phyloP scores from a whole-genome alignment of 2,113 vertebrate species.

The Talpa occidentalis region DNA sequence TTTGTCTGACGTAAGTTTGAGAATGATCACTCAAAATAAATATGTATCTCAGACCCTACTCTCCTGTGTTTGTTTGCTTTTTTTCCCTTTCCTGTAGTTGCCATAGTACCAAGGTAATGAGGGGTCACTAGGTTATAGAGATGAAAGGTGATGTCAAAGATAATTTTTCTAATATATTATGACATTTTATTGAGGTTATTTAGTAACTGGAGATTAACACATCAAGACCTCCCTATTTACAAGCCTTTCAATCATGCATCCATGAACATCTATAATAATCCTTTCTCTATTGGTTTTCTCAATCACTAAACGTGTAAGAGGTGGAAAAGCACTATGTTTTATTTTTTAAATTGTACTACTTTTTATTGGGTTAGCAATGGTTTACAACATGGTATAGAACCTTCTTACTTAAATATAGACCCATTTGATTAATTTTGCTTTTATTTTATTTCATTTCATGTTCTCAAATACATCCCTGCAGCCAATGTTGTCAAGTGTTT shows the following conservation, averaged over 20 bases:
- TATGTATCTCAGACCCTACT: not conserved
- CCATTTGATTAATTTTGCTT: too few species aligned
- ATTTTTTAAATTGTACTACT: too few species aligned
- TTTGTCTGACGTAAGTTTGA: slow-evolving; percentile 32
- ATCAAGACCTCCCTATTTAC: not conserved
- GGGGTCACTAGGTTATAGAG: not conserved
- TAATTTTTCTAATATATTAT: slow-evolving; percentile 37
- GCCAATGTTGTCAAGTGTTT: too few species aligned
- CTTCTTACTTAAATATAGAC: too few species aligned
- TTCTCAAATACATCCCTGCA: too few species aligned
- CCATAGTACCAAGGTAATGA: slow-evolving; percentile 12
- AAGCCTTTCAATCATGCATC: not conserved
- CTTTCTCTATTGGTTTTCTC: not conserved
- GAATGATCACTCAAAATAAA: slow-evolving; percentile 8
- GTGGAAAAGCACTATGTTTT: not conserved
- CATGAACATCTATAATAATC: not conserved
- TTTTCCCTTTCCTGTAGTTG: not conserved
- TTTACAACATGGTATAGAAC: too few species aligned
- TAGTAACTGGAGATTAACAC: slow-evolving; percentile 22
- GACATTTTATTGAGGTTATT: slow-evolving; percentile 9
- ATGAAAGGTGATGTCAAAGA: not conserved
- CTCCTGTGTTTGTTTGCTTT: not conserved
- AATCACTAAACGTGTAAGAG: not conserved
- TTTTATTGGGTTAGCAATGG: too few species aligned
- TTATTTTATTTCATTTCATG: too few species aligned